A percentile compares a stretch with the other conserved stretches of the same genome.
Evolutionary conservation across 2,888 invertebrate genomes (phyloP).

Genomic region (Hecatera dysodea): DNA sequence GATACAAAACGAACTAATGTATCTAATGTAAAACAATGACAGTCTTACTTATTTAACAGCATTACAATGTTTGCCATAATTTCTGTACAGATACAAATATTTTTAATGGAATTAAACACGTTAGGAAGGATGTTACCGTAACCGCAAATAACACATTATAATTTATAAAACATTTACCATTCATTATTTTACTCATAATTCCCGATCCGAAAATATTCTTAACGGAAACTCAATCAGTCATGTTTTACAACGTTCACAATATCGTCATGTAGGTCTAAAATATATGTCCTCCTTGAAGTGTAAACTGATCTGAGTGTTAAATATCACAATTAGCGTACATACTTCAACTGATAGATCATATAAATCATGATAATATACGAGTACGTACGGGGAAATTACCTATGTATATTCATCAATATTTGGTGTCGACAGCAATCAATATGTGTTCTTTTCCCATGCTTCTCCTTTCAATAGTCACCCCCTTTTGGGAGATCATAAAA

Average conservation of each 20-base stretch:
- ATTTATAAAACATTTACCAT: no score
- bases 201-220: no score
- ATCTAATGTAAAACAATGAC: no score
- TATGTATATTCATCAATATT: background rate
- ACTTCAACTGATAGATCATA: slow-evolving; percentile 13
- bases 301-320: slow-evolving; percentile 2
- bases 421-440: no score
- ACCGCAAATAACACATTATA: background rate
- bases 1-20: no score
- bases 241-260: background rate
- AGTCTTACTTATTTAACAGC: background rate
- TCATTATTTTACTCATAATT: background rate
- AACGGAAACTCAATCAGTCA: background rate
- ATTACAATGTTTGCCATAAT: background rate
- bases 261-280: background rate
- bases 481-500: no score
- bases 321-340: background rate
- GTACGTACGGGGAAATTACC: background rate
- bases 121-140: slow-evolving; percentile 7
- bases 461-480: no score
- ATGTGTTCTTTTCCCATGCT: no score
- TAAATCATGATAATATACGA: background rate
- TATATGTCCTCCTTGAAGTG: slow-evolving; percentile 6
- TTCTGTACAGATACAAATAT: background rate
- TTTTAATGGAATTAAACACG: background rate